phyloP scores from a whole-genome alignment of 2,797 vertebrate species.

The Centroberyx gerrardi region DNA sequence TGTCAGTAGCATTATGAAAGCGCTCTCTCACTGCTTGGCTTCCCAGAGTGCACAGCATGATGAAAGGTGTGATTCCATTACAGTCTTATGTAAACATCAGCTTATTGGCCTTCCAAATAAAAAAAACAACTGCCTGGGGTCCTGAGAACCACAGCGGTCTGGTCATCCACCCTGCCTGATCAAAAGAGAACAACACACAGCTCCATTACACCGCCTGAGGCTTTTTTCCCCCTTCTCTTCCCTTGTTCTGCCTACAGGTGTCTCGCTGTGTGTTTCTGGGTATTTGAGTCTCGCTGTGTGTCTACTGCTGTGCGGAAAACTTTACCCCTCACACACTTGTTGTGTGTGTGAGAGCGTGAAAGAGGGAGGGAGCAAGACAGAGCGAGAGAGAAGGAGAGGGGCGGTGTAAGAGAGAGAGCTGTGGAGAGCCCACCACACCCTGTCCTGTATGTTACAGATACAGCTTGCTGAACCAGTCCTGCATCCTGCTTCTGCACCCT shows the following conservation, averaged over 20 bases:
- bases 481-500: no score
- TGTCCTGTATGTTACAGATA: no score
- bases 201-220: slow-evolving; percentile 49
- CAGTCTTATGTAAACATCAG: slow-evolving; percentile 50
- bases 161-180: slow-evolving; percentile 45
- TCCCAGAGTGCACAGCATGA: slow-evolving; percentile 55
- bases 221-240: slow-evolving; percentile 22
- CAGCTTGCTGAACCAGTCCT: no score
- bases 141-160: slow-evolving; percentile 67
- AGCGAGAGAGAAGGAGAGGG: slow-evolving; percentile 4
- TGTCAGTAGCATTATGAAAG: slow-evolving; percentile 53
- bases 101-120: background rate
- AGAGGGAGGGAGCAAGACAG: slow-evolving; percentile 12
- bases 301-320: slow-evolving; percentile 44
- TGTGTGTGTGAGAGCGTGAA: slow-evolving; percentile 29
- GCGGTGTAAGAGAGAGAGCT: no score
- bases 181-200: slow-evolving; percentile 63
- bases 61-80: slow-evolving; percentile 63
- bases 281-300: slow-evolving; percentile 49
- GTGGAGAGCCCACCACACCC: no score
- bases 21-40: slow-evolving; percentile 11
- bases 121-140: slow-evolving; percentile 30
- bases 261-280: slow-evolving; percentile 54
- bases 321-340: slow-evolving; percentile 31
- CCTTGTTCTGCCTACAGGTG: slow-evolving; percentile 57